These are phyloP conservation scores for Pachyuromys duprasi DNA, from an alignment of 2,797 vertebrate genomes.

Conservation along the genomic window DNA sequence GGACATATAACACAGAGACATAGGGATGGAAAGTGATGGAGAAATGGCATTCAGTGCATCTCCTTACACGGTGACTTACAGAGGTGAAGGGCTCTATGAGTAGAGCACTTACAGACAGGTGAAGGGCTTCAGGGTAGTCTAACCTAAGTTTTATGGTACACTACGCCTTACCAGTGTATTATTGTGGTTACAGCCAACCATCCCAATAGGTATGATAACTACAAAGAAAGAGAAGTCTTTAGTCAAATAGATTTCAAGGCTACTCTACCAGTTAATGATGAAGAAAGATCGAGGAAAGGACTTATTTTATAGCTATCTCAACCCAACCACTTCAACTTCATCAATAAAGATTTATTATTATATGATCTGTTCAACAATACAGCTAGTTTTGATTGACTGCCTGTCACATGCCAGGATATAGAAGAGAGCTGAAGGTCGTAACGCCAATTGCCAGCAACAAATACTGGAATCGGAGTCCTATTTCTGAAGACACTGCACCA, in stretches of 20 bases:
- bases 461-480: background rate
- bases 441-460: background rate
- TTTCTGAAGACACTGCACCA: constrained; percentile 32
- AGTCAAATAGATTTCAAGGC: background rate
- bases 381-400: background rate
- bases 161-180: background rate
- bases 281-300: background rate
- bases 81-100: too few species aligned
- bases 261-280: background rate
- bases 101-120: too few species aligned
- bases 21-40: background rate
- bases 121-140: background rate
- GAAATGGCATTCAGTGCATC: background rate
- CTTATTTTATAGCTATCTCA: background rate
- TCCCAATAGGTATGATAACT: background rate
- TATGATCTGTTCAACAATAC: background rate
- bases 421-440: background rate
- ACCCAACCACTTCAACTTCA: background rate
- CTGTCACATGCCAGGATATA: background rate
- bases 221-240: background rate
- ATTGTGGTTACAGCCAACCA: background rate
- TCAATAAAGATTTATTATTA: background rate
- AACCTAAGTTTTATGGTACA: background rate
- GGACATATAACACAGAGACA: background rate
- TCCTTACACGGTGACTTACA: background rate